Base-by-base conservation (phyloP, 2,797 vertebrate genomes). In the Protonibea diacanthus region DNA sequence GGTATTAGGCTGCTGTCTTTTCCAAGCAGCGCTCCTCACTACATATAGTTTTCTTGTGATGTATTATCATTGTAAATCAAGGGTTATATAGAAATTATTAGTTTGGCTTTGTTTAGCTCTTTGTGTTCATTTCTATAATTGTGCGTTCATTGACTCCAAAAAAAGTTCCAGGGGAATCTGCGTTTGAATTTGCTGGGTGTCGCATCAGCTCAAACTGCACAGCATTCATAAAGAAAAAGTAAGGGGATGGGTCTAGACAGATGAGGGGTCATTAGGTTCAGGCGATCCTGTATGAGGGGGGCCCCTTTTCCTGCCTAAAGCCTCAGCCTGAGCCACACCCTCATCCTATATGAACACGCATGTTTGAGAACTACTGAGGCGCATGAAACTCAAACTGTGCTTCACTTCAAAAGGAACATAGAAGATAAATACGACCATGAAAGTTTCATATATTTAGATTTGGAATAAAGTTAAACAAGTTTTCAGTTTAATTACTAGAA, bases 241-340 rank as follows among this genome's bases (percentile, higher is more conserved):
- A 20, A 17, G 58, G 58, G 61, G 68, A 1, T 44, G 40, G n/a
- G 27, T 74, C 20, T 14, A 56, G 21, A 71, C 80, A 51, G 52
- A 75, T 12, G 13, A 51, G 33, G 8, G 80, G 87, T 91, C 74
- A 86, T 14, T 48, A 33, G 73, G 88, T 91, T 90, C 68, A 84
- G 14, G 20, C 48, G 2, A 56, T 63, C 70, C 64, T 47, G 15
- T 85, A 48, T 69, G 62, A 53, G 67, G 33, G 33, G 29, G 57
- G 60, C 61, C 68, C 52, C 64, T 17, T 45, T 52, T 68, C 55
- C 61, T 68, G 72, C 74, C 62, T 17, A 52, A 72, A 73, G 68
- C 76, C 60, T 55, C 49, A 21, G 18, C 33, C 33, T 33, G 13
- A 78, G 72, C 60, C 59, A 74, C 61, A 0, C 74, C 82, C 78